A percentile compares a stretch with the other conserved stretches of the same genome.
Conservation (phyloP, 2,888 invertebrate species). For the Orthosia incerta region DNA sequence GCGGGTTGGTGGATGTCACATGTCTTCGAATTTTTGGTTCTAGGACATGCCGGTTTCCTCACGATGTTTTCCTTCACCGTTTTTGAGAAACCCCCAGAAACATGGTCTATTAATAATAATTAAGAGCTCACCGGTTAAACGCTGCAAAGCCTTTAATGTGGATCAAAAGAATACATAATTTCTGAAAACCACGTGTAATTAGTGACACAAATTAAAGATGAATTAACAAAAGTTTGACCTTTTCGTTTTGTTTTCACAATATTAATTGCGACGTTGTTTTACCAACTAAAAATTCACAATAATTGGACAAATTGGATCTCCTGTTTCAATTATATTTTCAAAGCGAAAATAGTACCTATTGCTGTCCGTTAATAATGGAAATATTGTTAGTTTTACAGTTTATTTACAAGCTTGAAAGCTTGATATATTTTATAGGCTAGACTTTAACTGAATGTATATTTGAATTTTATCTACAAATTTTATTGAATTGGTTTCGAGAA, state of each 20-base stretch:
- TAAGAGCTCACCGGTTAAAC: too few species aligned
- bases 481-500: not conserved
- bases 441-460: conserved; percentile 10
- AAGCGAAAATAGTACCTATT: conserved; percentile 21
- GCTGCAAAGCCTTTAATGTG: not conserved
- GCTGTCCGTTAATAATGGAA: conserved; percentile 9
- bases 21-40: too few species aligned
- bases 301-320: conserved; percentile 59
- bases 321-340: conserved; percentile 52
- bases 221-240: not conserved
- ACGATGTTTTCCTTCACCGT: too few species aligned
- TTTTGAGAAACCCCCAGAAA: too few species aligned
- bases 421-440: not conserved
- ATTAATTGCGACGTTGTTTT: conserved; percentile 24
- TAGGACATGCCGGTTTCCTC: too few species aligned
- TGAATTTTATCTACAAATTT: conserved; percentile 7
- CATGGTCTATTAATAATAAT: too few species aligned
- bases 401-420: conserved; percentile 3
- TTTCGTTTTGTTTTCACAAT: conserved; percentile 27
- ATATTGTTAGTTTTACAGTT: conserved; percentile 19
- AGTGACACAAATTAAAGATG: not conserved
- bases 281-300: conserved; percentile 38
- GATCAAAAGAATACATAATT: not conserved
- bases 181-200: not conserved
- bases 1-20: too few species aligned